Evolutionary conservation across 2,888 invertebrate species (phyloP).

Genomic region (Agrenia bidenticulata): DNA sequence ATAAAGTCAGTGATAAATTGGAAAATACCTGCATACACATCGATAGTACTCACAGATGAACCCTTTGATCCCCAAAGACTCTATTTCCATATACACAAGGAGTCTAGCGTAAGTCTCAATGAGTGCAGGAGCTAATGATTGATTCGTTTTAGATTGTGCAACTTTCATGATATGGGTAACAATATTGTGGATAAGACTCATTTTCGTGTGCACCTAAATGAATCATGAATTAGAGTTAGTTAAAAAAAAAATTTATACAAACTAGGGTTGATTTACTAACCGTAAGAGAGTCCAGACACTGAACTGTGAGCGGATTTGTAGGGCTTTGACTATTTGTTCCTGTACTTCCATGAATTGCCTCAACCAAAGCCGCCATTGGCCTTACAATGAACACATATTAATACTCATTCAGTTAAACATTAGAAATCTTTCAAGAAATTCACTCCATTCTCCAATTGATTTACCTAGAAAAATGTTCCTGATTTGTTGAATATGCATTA

Average conservation of each 20-base stretch:
- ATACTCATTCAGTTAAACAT: too few species aligned
- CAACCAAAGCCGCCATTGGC: slow-evolving; percentile 88
- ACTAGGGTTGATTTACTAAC: too few species aligned
- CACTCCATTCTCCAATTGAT: background rate
- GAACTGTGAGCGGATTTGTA: slow-evolving; percentile 86
- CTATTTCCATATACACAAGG: slow-evolving; percentile 93
- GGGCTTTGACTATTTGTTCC: slow-evolving; percentile 61
- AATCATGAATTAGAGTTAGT: too few species aligned
- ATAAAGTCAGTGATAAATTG: background rate
- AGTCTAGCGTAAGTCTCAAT: slow-evolving; percentile 93
- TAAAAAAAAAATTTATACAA: too few species aligned
- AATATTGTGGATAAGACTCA: slow-evolving; percentile 83
- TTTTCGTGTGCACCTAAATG: slow-evolving; percentile 81
- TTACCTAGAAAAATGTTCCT: slow-evolving; percentile 73
- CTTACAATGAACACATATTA: slow-evolving; percentile 56
- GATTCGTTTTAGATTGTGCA: slow-evolving; percentile 79
- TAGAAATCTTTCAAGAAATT: background rate
- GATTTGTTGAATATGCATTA: slow-evolving; percentile 93
- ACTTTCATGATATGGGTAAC: slow-evolving; percentile 87
- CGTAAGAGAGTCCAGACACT: slow-evolving; percentile 87
- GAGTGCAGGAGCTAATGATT: slow-evolving; percentile 81
- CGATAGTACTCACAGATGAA: slow-evolving; percentile 73
- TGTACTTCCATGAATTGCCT: slow-evolving; percentile 71
- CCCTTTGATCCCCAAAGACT: slow-evolving; percentile 93
- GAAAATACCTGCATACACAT: slow-evolving; percentile 18